Evolutionary conservation across 2,113 vertebrate genomes (phyloP), one percentile per base, ranked within the genome.

Genomic region (Percopsis transmontana): DNA sequence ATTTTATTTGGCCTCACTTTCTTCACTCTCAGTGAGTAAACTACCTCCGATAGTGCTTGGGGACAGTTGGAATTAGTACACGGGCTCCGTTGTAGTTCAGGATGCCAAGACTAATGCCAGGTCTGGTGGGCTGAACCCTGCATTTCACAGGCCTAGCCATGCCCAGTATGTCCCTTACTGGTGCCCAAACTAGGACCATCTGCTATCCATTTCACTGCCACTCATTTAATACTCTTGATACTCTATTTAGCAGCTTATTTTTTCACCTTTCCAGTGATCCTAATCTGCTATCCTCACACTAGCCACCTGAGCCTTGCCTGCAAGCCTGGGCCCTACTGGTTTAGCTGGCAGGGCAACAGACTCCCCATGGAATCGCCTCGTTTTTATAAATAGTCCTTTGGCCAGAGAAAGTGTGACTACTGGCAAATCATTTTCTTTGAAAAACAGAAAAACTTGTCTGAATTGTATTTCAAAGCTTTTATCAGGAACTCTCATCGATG

Each of bases 141-240:
- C 54, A 58, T 38, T 56, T 55, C 33, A 33, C 70, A 40, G 39
- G 50, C 60, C 68, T 71, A 59, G 73, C 80, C 72, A 66, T 61
- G 61, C 74, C 70, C 83, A 76, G 80, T 78, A 70, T 8, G 66
- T 80, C 72, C 66, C 85, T 81, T 79, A 82, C 78, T 70, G 33
- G 75, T 68, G 67, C 70, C 65, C 52, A 58, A 78, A 82, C 72
- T 73, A 74, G 47, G 80, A 82, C 85, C 87, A 90, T 90, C 85
- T 91, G 87, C 77, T 81, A 62, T 71, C 76, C 50, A 66, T 83
- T 85, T 74, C 71, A 74, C 80, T 79, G 66, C 80, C 83, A 81
- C 57, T 77, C 73, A 61, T 64, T 83, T 85, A 73, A 89, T 67
- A 65, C 66, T 75, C 54, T 65, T 20, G 48, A 27, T 21, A 13